These are phyloP conservation scores for Tinamus guttatus DNA, from an alignment of 2,113 vertebrate genomes.

Conservation along the genomic window DNA sequence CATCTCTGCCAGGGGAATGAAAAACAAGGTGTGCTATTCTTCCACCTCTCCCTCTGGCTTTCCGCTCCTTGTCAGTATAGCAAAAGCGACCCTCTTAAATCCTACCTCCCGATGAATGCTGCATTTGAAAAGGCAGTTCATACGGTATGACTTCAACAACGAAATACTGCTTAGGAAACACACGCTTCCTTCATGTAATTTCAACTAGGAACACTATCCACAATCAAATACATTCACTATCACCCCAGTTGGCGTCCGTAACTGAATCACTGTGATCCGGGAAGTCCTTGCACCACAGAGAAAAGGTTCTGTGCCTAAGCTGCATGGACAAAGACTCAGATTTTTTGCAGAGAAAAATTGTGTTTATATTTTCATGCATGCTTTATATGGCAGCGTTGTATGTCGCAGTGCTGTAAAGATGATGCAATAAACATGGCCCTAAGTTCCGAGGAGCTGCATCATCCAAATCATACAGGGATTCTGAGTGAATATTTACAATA, in stretches of 20 bases:
- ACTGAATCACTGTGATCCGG: rapidly evolving
- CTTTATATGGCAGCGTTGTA: not conserved
- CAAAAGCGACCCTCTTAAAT: not conserved
- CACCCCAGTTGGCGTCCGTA: not conserved
- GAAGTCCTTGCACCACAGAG: not conserved
- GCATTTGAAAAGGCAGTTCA: not conserved
- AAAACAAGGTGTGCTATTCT: rapidly evolving
- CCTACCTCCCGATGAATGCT: not conserved
- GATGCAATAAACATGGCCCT: not conserved
- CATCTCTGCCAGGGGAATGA: not conserved
- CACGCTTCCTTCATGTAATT: rapidly evolving
- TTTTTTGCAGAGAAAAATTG: not conserved
- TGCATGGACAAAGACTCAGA: not conserved
- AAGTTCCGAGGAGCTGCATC: not conserved
- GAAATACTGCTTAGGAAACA: not conserved
- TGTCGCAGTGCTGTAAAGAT: not conserved
- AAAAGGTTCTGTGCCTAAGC: not conserved
- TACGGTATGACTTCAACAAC: not conserved
- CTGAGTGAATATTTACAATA: not conserved
- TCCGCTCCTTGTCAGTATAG: not conserved
- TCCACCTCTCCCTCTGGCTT: not conserved
- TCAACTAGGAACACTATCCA: not conserved
- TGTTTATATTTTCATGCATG: not conserved
- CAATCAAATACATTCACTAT: not conserved
- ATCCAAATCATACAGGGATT: not conserved